Conservation (phyloP, 2,888 invertebrate species). For the Himalopsyche kuldschensis region DNA sequence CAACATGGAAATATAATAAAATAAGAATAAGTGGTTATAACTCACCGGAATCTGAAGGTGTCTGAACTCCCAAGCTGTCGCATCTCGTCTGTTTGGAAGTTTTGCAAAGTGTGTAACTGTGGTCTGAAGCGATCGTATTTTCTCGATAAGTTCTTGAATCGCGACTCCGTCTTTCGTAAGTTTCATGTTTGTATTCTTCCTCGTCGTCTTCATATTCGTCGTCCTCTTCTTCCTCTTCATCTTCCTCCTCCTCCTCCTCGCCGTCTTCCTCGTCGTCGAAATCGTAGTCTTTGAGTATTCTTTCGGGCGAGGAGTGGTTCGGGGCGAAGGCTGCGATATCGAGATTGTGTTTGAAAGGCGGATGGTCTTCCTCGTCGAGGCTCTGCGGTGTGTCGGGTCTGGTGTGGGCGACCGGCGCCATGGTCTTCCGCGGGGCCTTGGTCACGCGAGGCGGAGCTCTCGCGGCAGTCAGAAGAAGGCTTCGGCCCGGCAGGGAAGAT, state of each 20-base stretch:
- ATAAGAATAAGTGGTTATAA: constrained; percentile 39
- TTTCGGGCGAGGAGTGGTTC: constrained; percentile 43
- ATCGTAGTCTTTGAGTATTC: constrained; percentile 43
- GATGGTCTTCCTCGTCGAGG: constrained; percentile 49
- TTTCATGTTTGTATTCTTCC: constrained; percentile 31
- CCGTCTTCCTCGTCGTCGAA: constrained; percentile 40
- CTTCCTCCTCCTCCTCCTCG: constrained; percentile 42
- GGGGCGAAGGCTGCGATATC: constrained; percentile 51
- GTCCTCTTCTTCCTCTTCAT: constrained; percentile 41
- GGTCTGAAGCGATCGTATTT: constrained; percentile 61
- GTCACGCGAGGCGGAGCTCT: constrained; percentile 48
- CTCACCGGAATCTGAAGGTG: constrained; percentile 90
- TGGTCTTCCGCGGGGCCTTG: constrained; percentile 32
- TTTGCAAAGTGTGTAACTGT: constrained; percentile 70
- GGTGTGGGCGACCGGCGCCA: constrained; percentile 22
- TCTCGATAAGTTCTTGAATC: constrained; percentile 34
- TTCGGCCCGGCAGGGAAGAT: constrained; percentile 49
- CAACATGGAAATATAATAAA: no score
- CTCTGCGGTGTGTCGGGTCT: constrained; percentile 56
- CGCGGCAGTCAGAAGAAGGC: constrained; percentile 32
- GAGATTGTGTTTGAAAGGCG: constrained; percentile 55
- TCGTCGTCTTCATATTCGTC: constrained; percentile 38
- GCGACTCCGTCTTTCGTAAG: neutral
- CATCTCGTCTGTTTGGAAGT: constrained; percentile 54
- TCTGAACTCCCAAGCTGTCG: constrained; percentile 76